These are phyloP conservation scores for Myotis vivesi DNA, from an alignment of 2,797 vertebrate genomes.

Conservation along the genomic window DNA sequence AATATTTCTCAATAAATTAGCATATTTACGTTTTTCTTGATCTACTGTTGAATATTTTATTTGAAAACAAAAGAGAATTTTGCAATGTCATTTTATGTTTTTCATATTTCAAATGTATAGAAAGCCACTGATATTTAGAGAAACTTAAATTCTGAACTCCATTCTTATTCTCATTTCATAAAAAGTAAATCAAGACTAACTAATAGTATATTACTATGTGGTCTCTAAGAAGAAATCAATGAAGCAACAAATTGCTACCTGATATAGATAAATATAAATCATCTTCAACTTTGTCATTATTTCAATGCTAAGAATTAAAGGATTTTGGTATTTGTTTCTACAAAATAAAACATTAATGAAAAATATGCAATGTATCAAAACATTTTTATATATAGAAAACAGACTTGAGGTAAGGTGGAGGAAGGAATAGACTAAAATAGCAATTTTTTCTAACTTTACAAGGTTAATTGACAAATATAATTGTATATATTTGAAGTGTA, in stretches of 20 bases:
- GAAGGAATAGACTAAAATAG: background rate
- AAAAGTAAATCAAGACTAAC: constrained; percentile 19
- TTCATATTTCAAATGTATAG: background rate
- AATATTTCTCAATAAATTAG: background rate
- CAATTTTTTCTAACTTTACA: background rate
- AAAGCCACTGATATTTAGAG: background rate
- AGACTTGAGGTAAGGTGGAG: background rate
- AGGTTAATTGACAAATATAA: background rate
- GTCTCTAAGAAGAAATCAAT: constrained; percentile 10
- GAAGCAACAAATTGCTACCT: constrained; percentile 40
- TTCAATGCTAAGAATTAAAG: constrained; percentile 32
- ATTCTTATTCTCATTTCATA: background rate
- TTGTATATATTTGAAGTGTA: background rate
- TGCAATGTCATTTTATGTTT: background rate
- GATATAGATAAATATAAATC: constrained; percentile 32
- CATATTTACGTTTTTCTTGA: background rate
- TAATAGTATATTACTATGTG: background rate
- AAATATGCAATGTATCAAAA: background rate
- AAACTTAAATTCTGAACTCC: background rate
- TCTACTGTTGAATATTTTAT: background rate
- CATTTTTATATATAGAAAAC: background rate
- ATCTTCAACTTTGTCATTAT: background rate
- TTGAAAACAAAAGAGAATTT: constrained; percentile 43
- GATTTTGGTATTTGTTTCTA: background rate
- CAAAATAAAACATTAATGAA: constrained; percentile 4